phyloP scores from a whole-genome alignment of 2,113 vertebrate genomes.

The Oreochromis aureus region DNA sequence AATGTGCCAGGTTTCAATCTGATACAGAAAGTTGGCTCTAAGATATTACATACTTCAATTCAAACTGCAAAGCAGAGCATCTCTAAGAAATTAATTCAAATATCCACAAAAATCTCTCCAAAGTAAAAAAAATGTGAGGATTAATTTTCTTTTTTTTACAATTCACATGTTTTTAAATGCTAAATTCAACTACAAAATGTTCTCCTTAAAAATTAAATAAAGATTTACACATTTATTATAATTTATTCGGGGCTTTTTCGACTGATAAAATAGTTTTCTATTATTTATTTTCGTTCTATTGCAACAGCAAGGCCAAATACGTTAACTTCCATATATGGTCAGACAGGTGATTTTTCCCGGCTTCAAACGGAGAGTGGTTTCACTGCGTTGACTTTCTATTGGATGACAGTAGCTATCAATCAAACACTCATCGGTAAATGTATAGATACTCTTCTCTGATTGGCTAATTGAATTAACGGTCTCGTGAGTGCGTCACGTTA shows the following conservation, averaged over 20 bases:
- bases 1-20: not conserved
- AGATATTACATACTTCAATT: too few species aligned
- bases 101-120: too few species aligned
- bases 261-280: not conserved
- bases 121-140: not conserved
- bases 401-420: not conserved
- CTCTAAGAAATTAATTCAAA: too few species aligned
- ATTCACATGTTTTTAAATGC: not conserved
- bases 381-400: not conserved
- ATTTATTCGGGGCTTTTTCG: not conserved
- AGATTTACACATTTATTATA: not conserved
- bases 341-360: not conserved
- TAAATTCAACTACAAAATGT: too few species aligned
- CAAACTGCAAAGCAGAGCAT: too few species aligned
- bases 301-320: accelerated
- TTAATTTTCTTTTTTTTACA: too few species aligned
- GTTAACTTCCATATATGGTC: not conserved
- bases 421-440: accelerated
- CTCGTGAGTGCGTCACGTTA: accelerated
- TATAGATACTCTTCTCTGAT: too few species aligned
- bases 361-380: not conserved
- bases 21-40: too few species aligned
- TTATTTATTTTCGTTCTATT: not conserved
- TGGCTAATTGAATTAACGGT: not conserved
- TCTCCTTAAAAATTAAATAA: too few species aligned